Evolutionary conservation across 2,888 invertebrate species (phyloP), one percentile per base, ranked within the genome.

Genomic region (Agonopterix heracliana): DNA sequence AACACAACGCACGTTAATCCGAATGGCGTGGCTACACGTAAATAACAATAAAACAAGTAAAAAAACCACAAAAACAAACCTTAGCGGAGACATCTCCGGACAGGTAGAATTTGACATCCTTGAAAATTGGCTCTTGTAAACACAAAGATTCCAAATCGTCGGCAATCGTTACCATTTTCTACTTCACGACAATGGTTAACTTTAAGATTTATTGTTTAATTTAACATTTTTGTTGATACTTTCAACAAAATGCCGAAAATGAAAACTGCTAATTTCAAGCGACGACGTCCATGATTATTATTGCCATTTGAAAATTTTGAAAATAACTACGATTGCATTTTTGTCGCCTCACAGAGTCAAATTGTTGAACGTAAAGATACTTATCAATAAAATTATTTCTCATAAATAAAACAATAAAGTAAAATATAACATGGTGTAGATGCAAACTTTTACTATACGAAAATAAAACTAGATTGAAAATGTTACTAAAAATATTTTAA

Each of bases 51-150:
- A 74, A 76, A 74, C 59, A 70, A 64, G 68, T 41, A 66, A 61
- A 67, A 66, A 63, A 60, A 61, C 49, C 61, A 57, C 61, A 61
- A 73, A 79, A 79, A 84, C 84, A 80, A 78, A 94, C 95, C 91
- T 93, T 91, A 73, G 93, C 92, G 63, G 91, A 90, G 65, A 95
- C 91, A 80, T 94, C 93, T 61, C 96, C 96, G 74, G 93, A 94
- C 66, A 94, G 90, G 85, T 93, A 95, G 86, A 93, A 96, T 75
- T 94, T 94, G 64, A 96, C 93, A 90, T 93, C 93, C 79, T 93
- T 93, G 82, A 96, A 96, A 64, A 96, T 90, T 66, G 90, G 88
- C 68, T 91, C 90, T 74, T 84, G 82, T 67, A 89, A 78, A 68
- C 81, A 77, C 76, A 89, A 79, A 71, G 89, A 79, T 75, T 86